A percentile compares a stretch with the other conserved stretches of the same genome.
Conservation (phyloP, 1,140 invertebrate species). For the Zeugodacus cucurbitae region DNA sequence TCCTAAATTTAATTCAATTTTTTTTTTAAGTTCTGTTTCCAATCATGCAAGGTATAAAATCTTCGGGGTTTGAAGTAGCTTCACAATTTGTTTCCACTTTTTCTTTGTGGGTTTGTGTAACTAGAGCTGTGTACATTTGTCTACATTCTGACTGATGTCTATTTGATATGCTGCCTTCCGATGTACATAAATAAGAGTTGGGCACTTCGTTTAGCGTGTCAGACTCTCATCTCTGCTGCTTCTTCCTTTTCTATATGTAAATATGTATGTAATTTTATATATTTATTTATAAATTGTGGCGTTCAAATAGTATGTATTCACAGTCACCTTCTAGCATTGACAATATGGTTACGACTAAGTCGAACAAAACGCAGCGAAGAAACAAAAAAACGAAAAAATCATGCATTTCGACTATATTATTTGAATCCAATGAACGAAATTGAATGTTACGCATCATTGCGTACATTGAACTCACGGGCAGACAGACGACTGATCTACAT, state of each 20-base stretch:
- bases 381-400: neutral
- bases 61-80: too few species aligned
- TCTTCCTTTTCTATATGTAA: neutral
- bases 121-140: neutral
- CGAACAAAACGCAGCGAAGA: neutral
- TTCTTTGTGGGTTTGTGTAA: neutral
- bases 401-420: neutral
- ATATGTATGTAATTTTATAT: neutral
- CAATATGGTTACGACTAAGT: neutral
- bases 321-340: neutral
- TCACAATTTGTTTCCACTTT: too few species aligned
- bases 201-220: neutral
- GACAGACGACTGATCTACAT: slow-evolving; percentile 29
- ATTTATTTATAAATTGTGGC: slow-evolving; percentile 22
- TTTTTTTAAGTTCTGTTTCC: neutral
- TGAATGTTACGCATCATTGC: slow-evolving; percentile 39
- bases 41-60: too few species aligned
- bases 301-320: neutral
- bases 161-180: neutral
- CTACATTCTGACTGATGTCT: neutral
- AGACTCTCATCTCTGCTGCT: neutral
- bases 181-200: neutral
- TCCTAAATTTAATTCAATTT: neutral
- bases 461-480: slow-evolving; percentile 35
- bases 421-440: slow-evolving; percentile 23